Evolutionary conservation across 2,888 invertebrate genomes (phyloP).

Genomic region (Exocentrus adspersus): DNA sequence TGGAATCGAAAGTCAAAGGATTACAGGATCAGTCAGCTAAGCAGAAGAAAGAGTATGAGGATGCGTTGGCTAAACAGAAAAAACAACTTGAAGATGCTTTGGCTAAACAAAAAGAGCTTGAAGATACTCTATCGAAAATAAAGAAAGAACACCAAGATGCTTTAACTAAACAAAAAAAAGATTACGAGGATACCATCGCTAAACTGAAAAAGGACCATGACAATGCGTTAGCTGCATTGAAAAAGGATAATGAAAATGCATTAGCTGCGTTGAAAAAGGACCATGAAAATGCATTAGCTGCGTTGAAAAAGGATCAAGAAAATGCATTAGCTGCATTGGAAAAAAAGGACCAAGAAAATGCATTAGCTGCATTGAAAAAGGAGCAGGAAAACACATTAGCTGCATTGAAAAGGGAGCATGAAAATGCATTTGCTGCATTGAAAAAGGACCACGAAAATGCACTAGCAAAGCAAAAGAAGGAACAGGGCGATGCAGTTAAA

Average conservation of each 20-base stretch:
- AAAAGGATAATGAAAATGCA: background rate
- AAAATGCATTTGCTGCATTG: background rate
- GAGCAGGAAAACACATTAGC: conserved; percentile 24
- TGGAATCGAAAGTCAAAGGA: background rate
- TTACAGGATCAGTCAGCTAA: background rate
- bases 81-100: background rate
- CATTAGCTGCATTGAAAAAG: conserved; percentile 25
- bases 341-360: background rate
- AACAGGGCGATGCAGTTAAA: background rate
- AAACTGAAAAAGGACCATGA: conserved; percentile 31
- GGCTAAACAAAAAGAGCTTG: background rate
- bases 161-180: background rate
- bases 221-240: conserved; percentile 10
- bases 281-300: conserved; percentile 20
- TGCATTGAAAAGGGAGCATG: background rate
- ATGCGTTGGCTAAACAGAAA: background rate
- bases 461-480: conserved; percentile 6
- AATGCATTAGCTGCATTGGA: background rate
- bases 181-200: background rate
- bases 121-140: background rate
- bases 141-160: background rate
- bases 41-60: background rate
- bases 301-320: background rate
- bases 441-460: conserved; percentile 10
- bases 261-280: background rate